Conservation (phyloP, 2,113 vertebrate genomes). For the Phoenicopterus ruber region DNA sequence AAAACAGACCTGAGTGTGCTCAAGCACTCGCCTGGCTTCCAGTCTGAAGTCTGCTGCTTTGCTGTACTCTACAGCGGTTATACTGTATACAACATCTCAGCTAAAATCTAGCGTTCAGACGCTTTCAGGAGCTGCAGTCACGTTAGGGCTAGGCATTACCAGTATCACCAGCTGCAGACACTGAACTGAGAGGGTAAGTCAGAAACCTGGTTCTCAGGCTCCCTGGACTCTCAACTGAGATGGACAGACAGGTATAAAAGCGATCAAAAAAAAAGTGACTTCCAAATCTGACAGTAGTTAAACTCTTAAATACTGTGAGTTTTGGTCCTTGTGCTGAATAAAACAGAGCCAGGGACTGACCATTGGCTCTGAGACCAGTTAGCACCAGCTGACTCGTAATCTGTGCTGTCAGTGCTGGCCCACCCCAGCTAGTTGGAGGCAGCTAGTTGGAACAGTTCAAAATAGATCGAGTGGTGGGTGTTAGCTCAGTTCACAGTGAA, state of each 20-base stretch:
- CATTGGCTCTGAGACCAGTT: background rate
- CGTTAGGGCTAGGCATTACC: background rate
- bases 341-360: background rate
- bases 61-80: background rate
- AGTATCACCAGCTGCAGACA: background rate
- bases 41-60: background rate
- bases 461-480: background rate
- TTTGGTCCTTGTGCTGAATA: background rate
- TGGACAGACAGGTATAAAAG: background rate
- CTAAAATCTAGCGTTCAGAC: background rate
- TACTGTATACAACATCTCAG: background rate
- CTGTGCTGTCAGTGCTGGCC: background rate
- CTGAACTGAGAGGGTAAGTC: background rate
- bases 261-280: background rate
- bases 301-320: background rate
- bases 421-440: background rate
- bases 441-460: background rate
- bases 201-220: background rate
- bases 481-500: background rate
- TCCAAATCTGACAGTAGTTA: background rate
- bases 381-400: accelerated
- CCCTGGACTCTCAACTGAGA: background rate
- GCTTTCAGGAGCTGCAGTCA: background rate
- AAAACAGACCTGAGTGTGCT: background rate
- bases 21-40: background rate